phyloP scores from a whole-genome alignment of 2,888 invertebrate genomes.

The Tachina grossa region DNA sequence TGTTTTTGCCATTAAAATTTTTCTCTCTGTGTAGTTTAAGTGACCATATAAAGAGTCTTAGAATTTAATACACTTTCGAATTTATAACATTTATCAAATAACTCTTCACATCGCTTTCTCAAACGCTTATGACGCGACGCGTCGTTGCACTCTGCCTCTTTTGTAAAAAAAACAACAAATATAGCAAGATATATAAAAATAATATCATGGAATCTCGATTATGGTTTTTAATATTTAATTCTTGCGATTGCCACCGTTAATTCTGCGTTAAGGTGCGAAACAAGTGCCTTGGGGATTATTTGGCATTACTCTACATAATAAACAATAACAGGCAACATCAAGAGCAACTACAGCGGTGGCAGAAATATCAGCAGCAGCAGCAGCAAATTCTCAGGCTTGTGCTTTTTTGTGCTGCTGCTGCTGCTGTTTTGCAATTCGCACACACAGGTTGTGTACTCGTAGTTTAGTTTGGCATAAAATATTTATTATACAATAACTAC shows the following conservation, averaged over 20 bases:
- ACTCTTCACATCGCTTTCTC: constrained; percentile 14
- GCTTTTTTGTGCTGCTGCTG: constrained; percentile 1
- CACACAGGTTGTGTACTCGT: constrained; percentile 51
- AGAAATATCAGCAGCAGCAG: background rate
- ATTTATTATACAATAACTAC: constrained; percentile 69
- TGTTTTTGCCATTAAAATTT: background rate
- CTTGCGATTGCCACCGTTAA: constrained; percentile 73
- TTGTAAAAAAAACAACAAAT: constrained; percentile 5
- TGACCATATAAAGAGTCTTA: constrained; percentile 55
- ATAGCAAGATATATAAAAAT: constrained; percentile 21
- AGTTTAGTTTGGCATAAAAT: constrained; percentile 54
- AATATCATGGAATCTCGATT: constrained; percentile 71
- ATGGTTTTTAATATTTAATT: constrained; percentile 75
- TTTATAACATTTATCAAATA: constrained; percentile 49
- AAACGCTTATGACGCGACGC: background rate
- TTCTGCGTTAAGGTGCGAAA: constrained; percentile 77
- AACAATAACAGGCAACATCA: constrained; percentile 50
- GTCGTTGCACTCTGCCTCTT: background rate
- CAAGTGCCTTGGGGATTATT: constrained; percentile 76
- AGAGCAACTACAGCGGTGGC: constrained; percentile 22
- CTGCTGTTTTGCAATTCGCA: constrained; percentile 26
- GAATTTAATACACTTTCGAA: constrained; percentile 55
- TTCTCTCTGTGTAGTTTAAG: constrained; percentile 41
- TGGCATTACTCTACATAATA: constrained; percentile 68
- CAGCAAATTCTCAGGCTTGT: constrained; percentile 10